Conservation (phyloP, 2,888 invertebrate species). For the Tipula unca region DNA sequence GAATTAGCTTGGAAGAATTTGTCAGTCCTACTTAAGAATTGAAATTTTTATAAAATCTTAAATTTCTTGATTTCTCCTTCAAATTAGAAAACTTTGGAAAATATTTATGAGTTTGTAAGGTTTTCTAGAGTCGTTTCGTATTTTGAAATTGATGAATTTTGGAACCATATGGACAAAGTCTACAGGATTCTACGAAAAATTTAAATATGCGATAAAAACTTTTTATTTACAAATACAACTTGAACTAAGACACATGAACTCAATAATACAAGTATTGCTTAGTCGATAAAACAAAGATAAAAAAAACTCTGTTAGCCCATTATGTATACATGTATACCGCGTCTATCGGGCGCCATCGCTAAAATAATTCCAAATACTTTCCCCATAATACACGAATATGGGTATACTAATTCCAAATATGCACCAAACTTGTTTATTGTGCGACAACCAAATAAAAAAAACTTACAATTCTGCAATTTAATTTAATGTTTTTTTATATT, state of each 20-base stretch:
- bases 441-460: neutral
- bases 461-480: neutral
- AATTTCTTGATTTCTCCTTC: too few species aligned
- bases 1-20: too few species aligned
- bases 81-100: too few species aligned
- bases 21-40: too few species aligned
- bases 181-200: too few species aligned
- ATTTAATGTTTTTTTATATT: neutral
- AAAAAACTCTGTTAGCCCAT: neutral
- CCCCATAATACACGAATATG: neutral
- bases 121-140: too few species aligned
- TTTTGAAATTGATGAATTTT: too few species aligned
- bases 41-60: too few species aligned
- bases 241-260: too few species aligned
- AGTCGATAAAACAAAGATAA: neutral
- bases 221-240: neutral
- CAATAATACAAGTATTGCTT: neutral
- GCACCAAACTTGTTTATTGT: neutral
- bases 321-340: neutral
- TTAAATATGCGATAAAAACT: too few species aligned
- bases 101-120: too few species aligned
- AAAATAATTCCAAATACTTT: neutral
- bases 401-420: neutral
- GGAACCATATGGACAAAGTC: too few species aligned
- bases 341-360: neutral